A percentile compares a stretch with the other conserved stretches of the same genome.
phyloP scores from a whole-genome alignment of 1,140 invertebrate genomes.

The Magallana ariakensis region DNA sequence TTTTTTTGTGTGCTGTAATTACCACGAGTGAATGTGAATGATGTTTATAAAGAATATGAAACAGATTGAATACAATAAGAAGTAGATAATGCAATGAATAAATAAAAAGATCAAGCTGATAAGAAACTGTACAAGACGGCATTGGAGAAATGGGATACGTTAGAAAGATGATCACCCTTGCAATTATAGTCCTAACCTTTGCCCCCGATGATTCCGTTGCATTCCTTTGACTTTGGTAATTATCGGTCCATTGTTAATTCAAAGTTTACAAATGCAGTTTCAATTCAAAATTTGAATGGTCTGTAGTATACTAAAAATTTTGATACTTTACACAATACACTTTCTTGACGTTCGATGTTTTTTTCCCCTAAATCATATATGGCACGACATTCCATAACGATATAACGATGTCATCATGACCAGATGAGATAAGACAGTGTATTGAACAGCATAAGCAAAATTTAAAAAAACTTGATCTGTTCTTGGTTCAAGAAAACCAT shows the following conservation, averaged over 20 bases:
- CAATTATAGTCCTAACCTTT: constrained; percentile 19
- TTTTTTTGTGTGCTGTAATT: background rate
- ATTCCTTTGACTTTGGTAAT: constrained; percentile 5
- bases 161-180: constrained; percentile 2
- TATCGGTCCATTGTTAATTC: constrained; percentile 11
- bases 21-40: background rate
- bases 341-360: background rate
- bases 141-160: constrained; percentile 11
- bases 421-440: background rate
- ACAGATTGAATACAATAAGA: constrained; percentile 15
- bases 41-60: constrained; percentile 20
- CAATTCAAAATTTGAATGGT: constrained; percentile 9
- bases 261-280: background rate
- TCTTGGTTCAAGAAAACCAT: background rate
- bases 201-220: background rate
- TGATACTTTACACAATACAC: constrained; percentile 10
- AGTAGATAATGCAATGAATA: constrained; percentile 32
- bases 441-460: background rate
- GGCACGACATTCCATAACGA: background rate
- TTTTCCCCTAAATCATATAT: background rate
- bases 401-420: background rate
- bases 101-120: constrained; percentile 7
- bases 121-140: background rate
- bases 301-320: background rate
- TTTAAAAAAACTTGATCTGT: background rate